A percentile compares a stretch with the other conserved stretches of the same genome.
phyloP scores from a whole-genome alignment of 1,140 invertebrate genomes.

The Meteorus sp. region DNA sequence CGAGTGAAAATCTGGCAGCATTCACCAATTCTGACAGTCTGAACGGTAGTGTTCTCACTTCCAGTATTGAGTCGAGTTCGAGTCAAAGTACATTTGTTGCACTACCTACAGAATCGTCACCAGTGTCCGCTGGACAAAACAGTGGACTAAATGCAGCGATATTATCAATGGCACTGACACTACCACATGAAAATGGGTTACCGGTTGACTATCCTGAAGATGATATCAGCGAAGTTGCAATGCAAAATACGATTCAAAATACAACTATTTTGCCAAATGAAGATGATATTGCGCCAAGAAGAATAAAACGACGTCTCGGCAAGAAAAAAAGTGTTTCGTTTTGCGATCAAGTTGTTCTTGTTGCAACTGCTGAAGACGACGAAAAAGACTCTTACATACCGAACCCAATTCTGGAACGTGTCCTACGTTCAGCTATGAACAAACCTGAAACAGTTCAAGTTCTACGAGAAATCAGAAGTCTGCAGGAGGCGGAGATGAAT shows the following conservation, averaged over 20 bases:
- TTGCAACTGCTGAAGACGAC: slow-evolving; percentile 88
- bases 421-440: slow-evolving; percentile 78
- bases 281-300: slow-evolving; percentile 50
- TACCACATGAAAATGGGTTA: slow-evolving; percentile 55
- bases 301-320: slow-evolving; percentile 60
- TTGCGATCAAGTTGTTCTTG: slow-evolving; percentile 89
- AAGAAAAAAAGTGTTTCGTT: slow-evolving; percentile 94
- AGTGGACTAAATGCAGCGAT: slow-evolving; percentile 50
- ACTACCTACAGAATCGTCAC: not conserved
- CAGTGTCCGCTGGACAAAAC: slow-evolving; percentile 33
- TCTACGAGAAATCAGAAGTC: slow-evolving; percentile 56
- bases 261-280: slow-evolving; percentile 53
- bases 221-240: slow-evolving; percentile 56
- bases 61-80: slow-evolving; percentile 43
- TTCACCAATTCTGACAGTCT: slow-evolving; percentile 37
- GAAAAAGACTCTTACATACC: slow-evolving; percentile 89
- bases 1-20: slow-evolving; percentile 29
- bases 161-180: slow-evolving; percentile 52
- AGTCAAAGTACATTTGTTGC: slow-evolving; percentile 42
- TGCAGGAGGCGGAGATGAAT: slow-evolving; percentile 56
- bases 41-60: slow-evolving; percentile 33
- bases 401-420: slow-evolving; percentile 86
- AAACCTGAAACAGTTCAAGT: slow-evolving; percentile 67
- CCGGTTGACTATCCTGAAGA: slow-evolving; percentile 55
- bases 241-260: slow-evolving; percentile 58